These are phyloP conservation scores for Falco cherrug DNA, from an alignment of 2,797 vertebrate genomes.

Conservation along the genomic window DNA sequence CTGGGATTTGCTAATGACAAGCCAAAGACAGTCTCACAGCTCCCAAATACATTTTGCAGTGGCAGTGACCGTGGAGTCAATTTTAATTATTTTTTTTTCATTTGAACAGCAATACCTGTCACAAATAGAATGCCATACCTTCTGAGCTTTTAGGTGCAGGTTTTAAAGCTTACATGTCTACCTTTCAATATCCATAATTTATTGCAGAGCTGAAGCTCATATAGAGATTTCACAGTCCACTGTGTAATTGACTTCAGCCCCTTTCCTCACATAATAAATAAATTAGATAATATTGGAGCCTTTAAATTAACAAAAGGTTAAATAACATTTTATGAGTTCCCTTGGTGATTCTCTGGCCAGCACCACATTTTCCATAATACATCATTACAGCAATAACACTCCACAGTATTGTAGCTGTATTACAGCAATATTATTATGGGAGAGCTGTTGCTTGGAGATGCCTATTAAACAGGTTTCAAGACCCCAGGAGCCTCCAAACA, in stretches of 20 bases:
- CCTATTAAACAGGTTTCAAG: conserved; percentile 48
- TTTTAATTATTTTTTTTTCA: neutral
- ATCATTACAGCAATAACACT: conserved; percentile 65
- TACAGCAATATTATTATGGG: conserved; percentile 56
- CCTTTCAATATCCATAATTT: neutral
- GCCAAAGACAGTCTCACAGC: neutral
- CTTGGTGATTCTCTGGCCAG: conserved; percentile 44
- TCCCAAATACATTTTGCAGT: neutral
- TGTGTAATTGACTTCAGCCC: conserved; percentile 40
- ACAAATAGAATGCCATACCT: neutral
- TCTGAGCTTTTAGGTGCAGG: neutral
- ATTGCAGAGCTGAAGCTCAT: conserved; percentile 7
- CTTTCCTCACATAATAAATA: conserved; percentile 69
- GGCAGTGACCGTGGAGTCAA: neutral
- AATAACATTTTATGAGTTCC: conserved; percentile 72
- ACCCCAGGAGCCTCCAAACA: conserved; percentile 23
- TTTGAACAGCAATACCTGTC: neutral
- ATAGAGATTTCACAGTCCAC: neutral
- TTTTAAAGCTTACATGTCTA: conserved; percentile 20
- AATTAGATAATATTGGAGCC: conserved; percentile 42
- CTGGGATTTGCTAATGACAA: neutral
- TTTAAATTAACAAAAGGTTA: conserved; percentile 77
- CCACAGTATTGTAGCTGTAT: conserved; percentile 56
- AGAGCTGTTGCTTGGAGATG: conserved; percentile 55
- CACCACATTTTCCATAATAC: conserved; percentile 53